phyloP scores from a whole-genome alignment of 2,113 vertebrate species.

The Podarcis muralis region DNA sequence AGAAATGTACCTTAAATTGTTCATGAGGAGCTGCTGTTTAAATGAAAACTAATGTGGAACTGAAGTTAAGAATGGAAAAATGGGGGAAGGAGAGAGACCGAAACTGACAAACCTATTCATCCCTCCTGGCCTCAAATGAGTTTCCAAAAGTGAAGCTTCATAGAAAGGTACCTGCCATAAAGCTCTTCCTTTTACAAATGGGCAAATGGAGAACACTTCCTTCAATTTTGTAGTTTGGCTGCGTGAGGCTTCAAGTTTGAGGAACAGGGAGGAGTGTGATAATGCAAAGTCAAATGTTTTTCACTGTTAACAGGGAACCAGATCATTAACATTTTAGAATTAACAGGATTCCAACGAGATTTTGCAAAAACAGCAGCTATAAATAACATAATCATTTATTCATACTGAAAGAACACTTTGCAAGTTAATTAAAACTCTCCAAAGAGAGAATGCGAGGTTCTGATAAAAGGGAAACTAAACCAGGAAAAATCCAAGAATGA shows the following conservation, averaged over 20 bases:
- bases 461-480: conserved; percentile 15
- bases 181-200: background rate
- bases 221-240: background rate
- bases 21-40: too few relatives aligned
- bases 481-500: conserved; percentile 46
- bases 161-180: too few relatives aligned
- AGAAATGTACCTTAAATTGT: too few relatives aligned
- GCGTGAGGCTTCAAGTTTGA: background rate
- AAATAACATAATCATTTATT: conserved; percentile 42
- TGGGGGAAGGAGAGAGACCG: too few relatives aligned
- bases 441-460: conserved; percentile 10
- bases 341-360: conserved; percentile 28
- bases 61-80: too few relatives aligned
- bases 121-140: too few relatives aligned
- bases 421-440: conserved; percentile 43
- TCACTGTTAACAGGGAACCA: conserved; percentile 10
- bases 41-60: too few relatives aligned
- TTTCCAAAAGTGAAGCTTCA: too few relatives aligned
- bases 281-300: conserved; percentile 15
- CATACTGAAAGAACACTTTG: conserved; percentile 45
- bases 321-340: conserved; percentile 32
- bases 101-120: too few relatives aligned
- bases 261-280: background rate
- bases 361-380: conserved; percentile 33
- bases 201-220: background rate